These are phyloP conservation scores for Elgaria multicarinata DNA, from an alignment of 2,113 vertebrate genomes.

Conservation along the genomic window DNA sequence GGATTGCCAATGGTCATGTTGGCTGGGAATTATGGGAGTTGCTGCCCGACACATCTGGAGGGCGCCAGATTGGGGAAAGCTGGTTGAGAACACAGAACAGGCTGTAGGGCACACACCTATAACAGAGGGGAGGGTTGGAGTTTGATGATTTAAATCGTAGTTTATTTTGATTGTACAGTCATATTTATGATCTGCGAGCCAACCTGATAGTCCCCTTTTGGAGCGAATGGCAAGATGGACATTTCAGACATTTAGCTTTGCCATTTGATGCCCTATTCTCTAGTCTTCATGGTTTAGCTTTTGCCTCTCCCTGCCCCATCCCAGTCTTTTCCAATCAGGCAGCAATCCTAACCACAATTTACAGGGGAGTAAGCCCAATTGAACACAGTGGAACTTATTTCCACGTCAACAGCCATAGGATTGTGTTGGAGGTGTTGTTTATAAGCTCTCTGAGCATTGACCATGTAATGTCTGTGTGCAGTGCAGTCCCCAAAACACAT, in stretches of 20 bases:
- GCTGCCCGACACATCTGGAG: too few species aligned
- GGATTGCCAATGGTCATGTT: too few species aligned
- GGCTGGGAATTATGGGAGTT: too few species aligned
- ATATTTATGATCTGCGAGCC: background rate
- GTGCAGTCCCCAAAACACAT: background rate
- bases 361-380: background rate
- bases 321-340: background rate
- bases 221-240: background rate
- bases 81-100: too few species aligned
- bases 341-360: too few species aligned
- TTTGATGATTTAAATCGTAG: background rate
- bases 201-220: background rate
- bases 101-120: too few species aligned
- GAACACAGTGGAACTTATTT: background rate
- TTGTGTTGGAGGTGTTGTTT: background rate
- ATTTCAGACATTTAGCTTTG: background rate
- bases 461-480: background rate
- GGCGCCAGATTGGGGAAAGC: too few species aligned
- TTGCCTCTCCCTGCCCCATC: background rate
- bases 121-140: too few species aligned
- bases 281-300: background rate
- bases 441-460: background rate
- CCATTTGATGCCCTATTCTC: background rate
- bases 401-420: background rate
- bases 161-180: background rate